phyloP scores from a whole-genome alignment of 2,888 invertebrate genomes.

The Macropis europaea region DNA sequence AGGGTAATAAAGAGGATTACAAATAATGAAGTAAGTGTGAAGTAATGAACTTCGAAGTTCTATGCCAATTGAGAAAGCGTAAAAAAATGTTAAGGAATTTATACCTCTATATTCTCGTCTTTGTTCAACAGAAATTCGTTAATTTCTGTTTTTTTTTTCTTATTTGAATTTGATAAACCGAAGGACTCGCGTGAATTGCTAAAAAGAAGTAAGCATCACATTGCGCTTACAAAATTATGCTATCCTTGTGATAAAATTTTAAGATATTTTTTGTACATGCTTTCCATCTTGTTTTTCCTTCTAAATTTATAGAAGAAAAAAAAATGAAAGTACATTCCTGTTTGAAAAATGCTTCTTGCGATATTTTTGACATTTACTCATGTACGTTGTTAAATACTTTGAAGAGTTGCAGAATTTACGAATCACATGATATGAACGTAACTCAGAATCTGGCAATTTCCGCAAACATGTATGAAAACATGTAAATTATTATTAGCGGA shows the following conservation, averaged over 20 bases:
- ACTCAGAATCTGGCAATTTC: constrained; percentile 11
- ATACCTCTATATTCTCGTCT: constrained; percentile 16
- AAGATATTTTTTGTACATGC: constrained; percentile 5
- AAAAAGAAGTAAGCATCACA: constrained; percentile 13
- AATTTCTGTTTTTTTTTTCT: constrained; percentile 16
- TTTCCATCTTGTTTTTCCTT: not conserved
- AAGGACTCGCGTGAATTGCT: constrained; percentile 3
- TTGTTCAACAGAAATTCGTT: not conserved
- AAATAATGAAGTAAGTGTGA: constrained; percentile 25
- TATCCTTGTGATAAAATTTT: constrained; percentile 16
- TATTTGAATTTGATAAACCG: constrained; percentile 9
- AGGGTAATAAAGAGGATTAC: constrained; percentile 42
- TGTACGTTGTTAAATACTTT: constrained; percentile 5
- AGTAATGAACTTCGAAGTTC: not conserved
- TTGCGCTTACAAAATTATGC: constrained; percentile 34
- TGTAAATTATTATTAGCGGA: constrained; percentile 26
- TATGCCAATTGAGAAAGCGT: not conserved
- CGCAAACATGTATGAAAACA: constrained; percentile 7
- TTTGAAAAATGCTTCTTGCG: constrained; percentile 1
- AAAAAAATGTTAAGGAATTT: not conserved
- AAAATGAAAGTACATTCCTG: not conserved
- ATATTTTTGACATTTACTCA: not conserved
- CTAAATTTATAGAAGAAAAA: constrained; percentile 11
- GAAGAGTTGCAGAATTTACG: constrained; percentile 1
- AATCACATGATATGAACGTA: not conserved